Base-by-base conservation (phyloP, 92 coral and sea anemone genomes). In the Umimayanthus kanabou region DNA sequence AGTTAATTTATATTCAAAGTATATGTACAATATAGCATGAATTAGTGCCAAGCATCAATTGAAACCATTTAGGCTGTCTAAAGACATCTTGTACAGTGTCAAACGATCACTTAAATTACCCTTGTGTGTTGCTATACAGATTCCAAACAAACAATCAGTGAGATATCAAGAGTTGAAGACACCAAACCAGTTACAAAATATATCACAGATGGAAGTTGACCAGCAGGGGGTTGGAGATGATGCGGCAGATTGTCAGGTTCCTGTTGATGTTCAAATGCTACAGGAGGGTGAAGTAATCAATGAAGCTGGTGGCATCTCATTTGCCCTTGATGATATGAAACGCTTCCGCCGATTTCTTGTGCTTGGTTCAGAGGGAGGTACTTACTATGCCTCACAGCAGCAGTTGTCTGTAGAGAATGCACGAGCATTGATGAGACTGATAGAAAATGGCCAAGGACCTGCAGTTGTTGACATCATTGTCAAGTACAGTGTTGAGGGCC, bases 271-370 rank as follows among this genome's bases (percentile, higher is more conserved):
- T 23, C 69, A 18, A 61, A 61, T 61, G 69, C 69, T 61, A 2
- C 69, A 18, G 22, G 69, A 61, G 7, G 69, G 69, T 14, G n/a
- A 97, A 88, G 98, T 97, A 5, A 58, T 26, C 18, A 97, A 97
- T 83, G 80, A 85, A 5, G 99, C 99, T 4, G 99, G 98, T 4
- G 99, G 99, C 18, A 88, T 73, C 89, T 94, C 88, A 7, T 97
- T 95, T 93, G 93, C 86, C 25, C 92, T 97, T 8, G 96, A 94
- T 67, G 98, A 97, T 87, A 66, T 94, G 91, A 90, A 88, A 15
- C 90, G 98, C 88, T 78, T 97, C 11, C 85, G 84, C 64, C 93
- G 99, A 30, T 97, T 97, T 70, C 94, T 97, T 13, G 96, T 97
- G 2, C 91, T 97, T 33, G 99, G 99, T 25, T 89, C 94, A 40